Base-by-base conservation (phyloP, 2,888 invertebrate species). In the Leptopilina syphax region DNA sequence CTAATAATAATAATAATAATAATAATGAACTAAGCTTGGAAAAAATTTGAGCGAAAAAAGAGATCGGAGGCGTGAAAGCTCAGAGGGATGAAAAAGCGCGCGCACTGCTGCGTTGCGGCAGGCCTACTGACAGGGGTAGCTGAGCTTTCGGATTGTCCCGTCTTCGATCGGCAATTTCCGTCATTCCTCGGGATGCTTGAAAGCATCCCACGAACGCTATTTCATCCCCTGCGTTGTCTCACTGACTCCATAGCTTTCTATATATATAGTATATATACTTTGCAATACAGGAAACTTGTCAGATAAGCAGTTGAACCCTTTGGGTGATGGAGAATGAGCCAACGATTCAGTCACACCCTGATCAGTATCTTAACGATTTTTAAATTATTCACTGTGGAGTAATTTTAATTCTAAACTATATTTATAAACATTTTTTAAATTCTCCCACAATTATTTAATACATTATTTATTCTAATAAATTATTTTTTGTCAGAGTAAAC, bases 201-300 rank as follows among this genome's bases (percentile, higher is more conserved):
- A 88, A 86, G 87, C 88, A 87, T 88, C 88, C 87, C 87, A 85
- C 50, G 50, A 50, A 83, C 87, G 85, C 87, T 85, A 88, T 88
- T 90, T 89, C 89, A 86, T 88, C 86, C 86, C 85, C 84, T 86
- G 84, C 84, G 78, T 83, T 81, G 82, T 80, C 81, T 81, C 81
- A 80, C 80, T 80, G 80, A 84, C 84, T 82, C 83, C 84, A 80
- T 82, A 82, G 84, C 84, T 82, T 82, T 78, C 80, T 34, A 34
- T 34, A 34, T 27, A 27, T 27, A 27, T 34, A 34, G 18, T 34
- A 77, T 80, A 81, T 77, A 84, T 70, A 80, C 83, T 34, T 65
- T 60, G 73, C 63, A 70, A 65, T 76, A 65, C 67, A 24, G 54
- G 54, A 50, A 54, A 24, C 47, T 18, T 65, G n/a, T 57, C 77